These are phyloP conservation scores for Barnardius zonarius DNA, from an alignment of 2,113 vertebrate species.

Conservation along the genomic window DNA sequence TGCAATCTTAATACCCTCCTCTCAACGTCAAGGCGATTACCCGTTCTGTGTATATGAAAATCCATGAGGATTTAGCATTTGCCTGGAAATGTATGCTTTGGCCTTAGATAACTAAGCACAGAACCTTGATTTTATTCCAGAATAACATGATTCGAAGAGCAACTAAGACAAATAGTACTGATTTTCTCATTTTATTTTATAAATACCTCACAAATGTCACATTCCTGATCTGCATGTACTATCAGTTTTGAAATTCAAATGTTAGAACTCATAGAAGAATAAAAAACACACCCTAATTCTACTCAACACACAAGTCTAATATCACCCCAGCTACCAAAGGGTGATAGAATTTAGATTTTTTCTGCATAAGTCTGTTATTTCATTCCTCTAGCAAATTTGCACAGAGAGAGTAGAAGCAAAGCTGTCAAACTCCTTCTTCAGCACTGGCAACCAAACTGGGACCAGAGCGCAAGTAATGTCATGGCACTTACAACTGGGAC, in stretches of 20 bases:
- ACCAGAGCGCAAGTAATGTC: background rate
- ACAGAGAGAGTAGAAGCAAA: background rate
- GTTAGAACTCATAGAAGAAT: background rate
- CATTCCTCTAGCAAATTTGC: background rate
- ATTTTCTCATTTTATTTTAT: slow-evolving; percentile 16
- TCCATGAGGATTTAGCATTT: background rate
- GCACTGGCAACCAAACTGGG: background rate
- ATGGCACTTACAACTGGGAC: background rate
- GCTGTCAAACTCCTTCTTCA: background rate
- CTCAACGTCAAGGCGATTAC: background rate
- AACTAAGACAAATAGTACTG: background rate
- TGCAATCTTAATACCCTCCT: background rate
- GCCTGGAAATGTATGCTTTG: background rate
- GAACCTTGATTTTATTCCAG: background rate
- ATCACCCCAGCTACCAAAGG: background rate
- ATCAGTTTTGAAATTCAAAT: background rate
- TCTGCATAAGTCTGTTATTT: background rate
- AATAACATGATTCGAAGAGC: background rate
- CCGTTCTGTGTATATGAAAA: slow-evolving; percentile 15
- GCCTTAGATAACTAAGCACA: background rate
- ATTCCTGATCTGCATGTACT: background rate
- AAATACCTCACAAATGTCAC: slow-evolving; percentile 23
- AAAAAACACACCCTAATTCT: background rate
- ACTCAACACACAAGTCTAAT: background rate
- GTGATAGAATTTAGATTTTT: background rate